Base-by-base conservation (phyloP, 53 echinoderm and acorn worm genomes). In the Arbacia lixula region DNA sequence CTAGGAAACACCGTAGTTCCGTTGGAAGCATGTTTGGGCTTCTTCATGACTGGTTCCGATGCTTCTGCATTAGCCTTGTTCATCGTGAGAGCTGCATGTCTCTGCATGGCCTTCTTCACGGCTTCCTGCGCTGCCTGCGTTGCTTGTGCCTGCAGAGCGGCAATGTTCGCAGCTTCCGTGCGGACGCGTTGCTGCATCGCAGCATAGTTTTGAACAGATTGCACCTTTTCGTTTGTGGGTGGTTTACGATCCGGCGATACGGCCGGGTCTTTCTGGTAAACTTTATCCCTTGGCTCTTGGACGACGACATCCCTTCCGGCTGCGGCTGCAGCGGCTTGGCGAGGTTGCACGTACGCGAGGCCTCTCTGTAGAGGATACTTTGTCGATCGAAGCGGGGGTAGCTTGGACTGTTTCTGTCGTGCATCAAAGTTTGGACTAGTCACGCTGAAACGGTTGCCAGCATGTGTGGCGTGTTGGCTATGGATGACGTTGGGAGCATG, bases 321-420 rank as follows among this genome's bases (percentile, higher is more conserved):
- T 12, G 49, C 9, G 28, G 46, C 22, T 29, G 62, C 5, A 9
- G 49, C 9, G 16, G 50, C 49, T 34, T 62, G 43, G 3, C 52
- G 82, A 21, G 82, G 82, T 10, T 81, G 82, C 12, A 81, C 82
- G 20, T 81, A 81, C n/a, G 82, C 82, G n/a, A 81, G 50, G 20
- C 82, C 82, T 46, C 82, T 81, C 64, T 81, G 82, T 20, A 81
- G 33, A 43, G 82, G 82, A 63, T 81, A 64, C 8, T 34, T 42
- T 17, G 82, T 81, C 3, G 63, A 41, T 30, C 50, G 29, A 6
- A 63, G 64, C 12, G 62, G 50, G 12, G 64, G 46, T 21, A 46
- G 41, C 20, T 28, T 81, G 26, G 60, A 28, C 38, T 9, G 37
- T 37, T 58, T 28, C 9, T 11, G 3, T 21, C 17, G 38, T 3